Conservation (phyloP, 2,888 invertebrate genomes). For the Crepidodera aurea region DNA sequence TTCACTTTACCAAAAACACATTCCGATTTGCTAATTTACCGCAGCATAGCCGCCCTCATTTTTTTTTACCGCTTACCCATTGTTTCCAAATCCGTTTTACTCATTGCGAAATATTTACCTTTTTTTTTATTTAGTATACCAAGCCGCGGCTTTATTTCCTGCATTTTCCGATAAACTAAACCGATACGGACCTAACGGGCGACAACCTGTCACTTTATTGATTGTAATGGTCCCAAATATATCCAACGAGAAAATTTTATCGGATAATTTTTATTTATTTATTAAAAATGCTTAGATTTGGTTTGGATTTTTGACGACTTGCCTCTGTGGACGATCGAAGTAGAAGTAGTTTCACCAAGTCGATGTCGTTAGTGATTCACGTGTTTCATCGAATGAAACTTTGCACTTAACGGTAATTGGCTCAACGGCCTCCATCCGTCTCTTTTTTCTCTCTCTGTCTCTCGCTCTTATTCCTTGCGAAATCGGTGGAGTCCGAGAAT, state of each 20-base stretch:
- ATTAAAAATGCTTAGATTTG: no score
- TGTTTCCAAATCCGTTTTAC: constrained; percentile 4
- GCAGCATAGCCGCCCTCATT: not conserved
- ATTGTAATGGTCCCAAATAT: constrained; percentile 39
- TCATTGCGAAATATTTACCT: constrained; percentile 8
- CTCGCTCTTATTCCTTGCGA: constrained; percentile 34
- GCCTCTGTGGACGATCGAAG: not conserved
- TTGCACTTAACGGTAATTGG: constrained; percentile 48
- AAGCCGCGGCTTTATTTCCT: constrained; percentile 17
- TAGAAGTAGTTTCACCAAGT: constrained; percentile 30
- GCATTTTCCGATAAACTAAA: constrained; percentile 39
- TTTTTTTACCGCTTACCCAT: not conserved
- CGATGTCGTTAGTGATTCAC: constrained; percentile 40
- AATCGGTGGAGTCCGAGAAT: constrained; percentile 35
- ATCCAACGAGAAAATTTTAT: constrained; percentile 10
- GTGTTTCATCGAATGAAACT: constrained; percentile 45
- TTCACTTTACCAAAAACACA: not conserved
- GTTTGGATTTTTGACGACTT: not conserved
- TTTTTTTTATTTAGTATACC: constrained; percentile 17
- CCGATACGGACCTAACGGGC: constrained; percentile 32
- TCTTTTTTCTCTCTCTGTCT: constrained; percentile 37
- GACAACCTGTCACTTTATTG: constrained; percentile 40
- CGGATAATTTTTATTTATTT: not conserved
- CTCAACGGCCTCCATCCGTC: constrained; percentile 34
- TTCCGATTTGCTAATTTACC: not conserved